Evolutionary conservation across 2,888 invertebrate genomes (phyloP).

Genomic region (Agrotis exclamationis): DNA sequence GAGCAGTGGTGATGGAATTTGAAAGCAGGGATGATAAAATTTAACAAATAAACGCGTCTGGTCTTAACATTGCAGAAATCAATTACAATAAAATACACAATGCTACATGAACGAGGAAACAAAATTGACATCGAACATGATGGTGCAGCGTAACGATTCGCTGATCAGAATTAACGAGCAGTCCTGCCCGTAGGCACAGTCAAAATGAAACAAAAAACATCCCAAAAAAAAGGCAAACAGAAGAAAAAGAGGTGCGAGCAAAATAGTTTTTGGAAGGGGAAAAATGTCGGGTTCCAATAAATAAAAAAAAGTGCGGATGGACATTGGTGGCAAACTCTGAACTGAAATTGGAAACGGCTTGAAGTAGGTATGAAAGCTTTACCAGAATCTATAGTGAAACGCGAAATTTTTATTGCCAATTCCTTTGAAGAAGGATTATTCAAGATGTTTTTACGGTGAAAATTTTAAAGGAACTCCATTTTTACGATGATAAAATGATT

Average conservation of each 20-base stretch:
- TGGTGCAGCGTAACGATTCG: neutral
- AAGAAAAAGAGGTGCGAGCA: constrained; percentile 13
- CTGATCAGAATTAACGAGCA: constrained; percentile 26
- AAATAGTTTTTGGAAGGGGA: constrained; percentile 28
- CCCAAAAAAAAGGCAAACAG: constrained; percentile 15
- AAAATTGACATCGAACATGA: neutral
- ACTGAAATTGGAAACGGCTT: constrained; percentile 41
- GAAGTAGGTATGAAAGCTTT: constrained; percentile 24
- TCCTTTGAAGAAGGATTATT: constrained; percentile 10
- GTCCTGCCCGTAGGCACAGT: neutral
- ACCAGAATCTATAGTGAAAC: constrained; percentile 22
- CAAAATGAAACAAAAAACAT: neutral
- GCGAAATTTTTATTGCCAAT: constrained; percentile 21
- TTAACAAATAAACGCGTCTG: too few species aligned
- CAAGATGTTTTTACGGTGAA: neutral
- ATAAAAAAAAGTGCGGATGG: constrained; percentile 11
- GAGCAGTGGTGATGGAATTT: too few species aligned
- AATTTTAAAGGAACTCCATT: constrained; percentile 12
- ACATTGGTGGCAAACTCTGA: constrained; percentile 10
- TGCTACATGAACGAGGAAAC: neutral
- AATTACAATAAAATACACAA: too few species aligned
- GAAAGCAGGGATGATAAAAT: too few species aligned
- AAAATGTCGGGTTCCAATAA: constrained; percentile 33
- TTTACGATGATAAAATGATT: neutral
- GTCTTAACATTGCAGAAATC: too few species aligned